Percentiles rank a stretch among this genome's conserved stretches.
Evolutionary conservation across 2,113 vertebrate genomes (phyloP).

Genomic region (Rhinogobius similis): DNA sequence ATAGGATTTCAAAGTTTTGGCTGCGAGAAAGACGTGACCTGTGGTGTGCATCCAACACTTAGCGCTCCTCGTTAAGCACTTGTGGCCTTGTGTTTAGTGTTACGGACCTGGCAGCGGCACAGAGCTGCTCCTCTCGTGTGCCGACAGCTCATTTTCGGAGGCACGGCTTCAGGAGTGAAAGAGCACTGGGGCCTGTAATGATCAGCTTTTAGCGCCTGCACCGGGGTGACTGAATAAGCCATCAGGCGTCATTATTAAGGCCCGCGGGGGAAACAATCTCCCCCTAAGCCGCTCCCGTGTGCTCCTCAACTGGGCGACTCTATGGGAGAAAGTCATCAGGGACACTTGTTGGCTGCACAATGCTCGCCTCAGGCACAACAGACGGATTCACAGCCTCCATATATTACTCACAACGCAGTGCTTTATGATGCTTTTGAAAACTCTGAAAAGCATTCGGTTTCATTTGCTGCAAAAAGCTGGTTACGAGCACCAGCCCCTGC

Average conservation of each 20-base stretch:
- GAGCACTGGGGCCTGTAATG: constrained; percentile 74
- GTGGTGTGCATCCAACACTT: constrained; percentile 17
- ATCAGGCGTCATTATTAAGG: constrained; percentile 81
- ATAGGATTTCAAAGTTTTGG: constrained; percentile 11
- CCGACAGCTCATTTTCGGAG: constrained; percentile 80
- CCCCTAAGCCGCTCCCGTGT: constrained; percentile 34
- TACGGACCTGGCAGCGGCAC: constrained; percentile 35
- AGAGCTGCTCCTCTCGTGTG: constrained; percentile 54
- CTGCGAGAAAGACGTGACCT: not conserved
- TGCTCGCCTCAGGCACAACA: constrained; percentile 12
- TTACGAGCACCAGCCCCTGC: not conserved
- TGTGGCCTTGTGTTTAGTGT: constrained; percentile 31
- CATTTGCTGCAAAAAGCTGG: constrained; percentile 8
- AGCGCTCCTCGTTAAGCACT: constrained; percentile 19
- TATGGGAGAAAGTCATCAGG: constrained; percentile 42
- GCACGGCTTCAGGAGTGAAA: constrained; percentile 59
- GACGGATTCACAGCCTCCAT: constrained; percentile 9
- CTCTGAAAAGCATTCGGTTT: constrained; percentile 5
- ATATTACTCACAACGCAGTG: constrained; percentile 2
- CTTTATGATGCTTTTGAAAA: constrained; percentile 18
- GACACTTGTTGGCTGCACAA: constrained; percentile 28
- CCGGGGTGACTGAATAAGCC: constrained; percentile 70
- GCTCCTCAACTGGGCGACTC: constrained; percentile 57
- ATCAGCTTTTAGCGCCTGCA: constrained; percentile 78
- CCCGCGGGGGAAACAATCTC: constrained; percentile 62